Evolutionary conservation across 1,140 invertebrate genomes (phyloP), one percentile per base, ranked within the genome.

Genomic region (Cydia strobilella): DNA sequence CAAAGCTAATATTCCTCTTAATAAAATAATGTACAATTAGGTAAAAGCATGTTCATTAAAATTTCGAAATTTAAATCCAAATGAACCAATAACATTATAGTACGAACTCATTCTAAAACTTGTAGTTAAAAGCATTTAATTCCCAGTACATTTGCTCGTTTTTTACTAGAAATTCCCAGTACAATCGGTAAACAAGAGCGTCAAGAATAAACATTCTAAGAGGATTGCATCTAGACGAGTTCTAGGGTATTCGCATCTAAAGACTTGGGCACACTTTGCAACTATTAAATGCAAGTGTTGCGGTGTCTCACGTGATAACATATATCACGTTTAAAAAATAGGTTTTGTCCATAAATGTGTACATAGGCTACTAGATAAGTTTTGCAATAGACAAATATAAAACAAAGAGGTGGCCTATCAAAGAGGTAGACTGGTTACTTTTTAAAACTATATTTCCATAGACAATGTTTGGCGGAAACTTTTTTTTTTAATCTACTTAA

Each of bases 201-300:
- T 20, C n/a, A 54, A 54, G 6, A 54, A 54, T 54, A 54, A 54
- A 54, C 51, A 54, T 54, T 54, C 51, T 54, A 54, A 54, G 51
- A 54, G 51, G 51, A 54, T 54, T 54, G 51, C 51, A 54, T 54
- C 5, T 54, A 54, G n/a, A 54, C 48, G 45, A 51, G 45, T 5
- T n/a, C 15, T n/a, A 5, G 48, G 48, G n/a, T 51, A 51, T 15
- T 51, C 48, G n/a, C 15, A 1, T 18, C n/a, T 5, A 18, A 51
- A 18, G 48, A 51, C 48, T 51, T 51, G 2, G 48, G n/a, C 15
- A 51, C 48, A 51, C 48, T 51, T 51, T 18, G 15, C n/a, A 51
- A 51, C 48, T 51, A 51, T 51, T 51, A 51, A 51, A 18, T 18
- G 48, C 48, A 51, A 51, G 18, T 51, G n/a, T 51, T 51, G 48